Evolutionary conservation across 2,888 invertebrate genomes (phyloP).

Genomic region (Pandemis heparana): DNA sequence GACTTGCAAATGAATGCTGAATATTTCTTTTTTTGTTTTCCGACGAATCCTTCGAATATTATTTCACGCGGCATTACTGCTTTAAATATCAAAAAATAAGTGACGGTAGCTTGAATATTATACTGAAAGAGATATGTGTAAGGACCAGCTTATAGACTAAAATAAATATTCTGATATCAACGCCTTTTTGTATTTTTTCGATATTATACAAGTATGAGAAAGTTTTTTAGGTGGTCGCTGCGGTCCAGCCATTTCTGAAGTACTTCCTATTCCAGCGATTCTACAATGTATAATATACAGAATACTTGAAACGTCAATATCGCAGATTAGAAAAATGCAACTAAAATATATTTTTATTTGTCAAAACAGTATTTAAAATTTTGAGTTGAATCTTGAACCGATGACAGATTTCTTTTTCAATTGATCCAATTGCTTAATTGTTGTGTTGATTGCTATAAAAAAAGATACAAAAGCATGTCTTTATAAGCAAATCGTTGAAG

Average conservation of each 20-base stretch:
- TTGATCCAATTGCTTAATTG: background rate
- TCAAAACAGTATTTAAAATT: background rate
- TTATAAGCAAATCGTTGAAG: background rate
- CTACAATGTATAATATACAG: background rate
- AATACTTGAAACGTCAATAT: background rate
- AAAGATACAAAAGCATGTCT: background rate
- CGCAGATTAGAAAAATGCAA: background rate
- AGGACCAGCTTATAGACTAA: conserved; percentile 31
- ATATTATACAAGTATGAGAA: background rate
- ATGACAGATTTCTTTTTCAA: conserved; percentile 12
- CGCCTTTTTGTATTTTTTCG: background rate
- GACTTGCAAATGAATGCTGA: background rate
- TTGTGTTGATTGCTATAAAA: too few species aligned
- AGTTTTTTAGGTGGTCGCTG: background rate
- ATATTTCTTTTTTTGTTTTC: background rate
- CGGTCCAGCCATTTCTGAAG: background rate
- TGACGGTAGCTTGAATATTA: background rate
- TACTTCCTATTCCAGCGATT: background rate
- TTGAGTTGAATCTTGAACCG: conserved; percentile 27
- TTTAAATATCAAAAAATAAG: background rate
- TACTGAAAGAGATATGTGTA: conserved; percentile 22
- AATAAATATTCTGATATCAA: background rate
- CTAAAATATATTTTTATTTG: background rate
- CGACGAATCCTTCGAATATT: background rate
- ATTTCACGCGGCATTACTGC: background rate